Evolutionary conservation across 2,797 vertebrate genomes (phyloP), one percentile per base, ranked within the genome.

Genomic region (Coluber constrictor): DNA sequence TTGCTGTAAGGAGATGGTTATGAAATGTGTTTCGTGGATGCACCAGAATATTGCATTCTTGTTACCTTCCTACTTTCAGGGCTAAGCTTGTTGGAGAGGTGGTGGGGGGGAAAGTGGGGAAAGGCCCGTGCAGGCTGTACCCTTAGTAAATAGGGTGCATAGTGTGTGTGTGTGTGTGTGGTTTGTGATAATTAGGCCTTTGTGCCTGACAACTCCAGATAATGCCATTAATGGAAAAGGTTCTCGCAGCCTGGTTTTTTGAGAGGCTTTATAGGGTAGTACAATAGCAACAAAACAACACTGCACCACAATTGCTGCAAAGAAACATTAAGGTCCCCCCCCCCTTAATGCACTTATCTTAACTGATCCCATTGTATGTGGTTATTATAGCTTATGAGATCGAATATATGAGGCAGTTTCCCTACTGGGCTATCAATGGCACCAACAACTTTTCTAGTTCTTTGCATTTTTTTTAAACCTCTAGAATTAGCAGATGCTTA

Each of bases 151-250:
- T 59, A 86, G 63, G 32, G 43, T 55, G 90, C 60, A 11, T 86
- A 91, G 74, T 29, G 2, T 2, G 60, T 89, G 15, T 93, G 93
- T 93, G 95, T 88, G 93, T 95, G 92, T 95, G 93, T 61, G 60
- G 90, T 92, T 95, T 88, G 92, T 95, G 92, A 89, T 95, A 94
- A 94, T 95, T 93, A 66, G 43, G 13, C 94, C 0, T 0, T 92
- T 95, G 56, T 32, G 47, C 27, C 25, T 4, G 0, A 23, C 56
- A 88, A 92, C 87, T 2, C 90, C 94, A 93, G 88, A 94, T 93
- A 94, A 60, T n/a, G 51, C 10, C 70, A 70, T 60, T 91, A 92
- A 91, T 83, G 93, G 87, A 87, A 92, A 93, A 90, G 92, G 12
- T 96, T 96, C 94, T 95, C 93, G 93, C 1, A 0, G 66, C 59